Evolutionary conservation across 92 coral and sea anemone genomes (phyloP).

Genomic region (Heteractis magnifica): DNA sequence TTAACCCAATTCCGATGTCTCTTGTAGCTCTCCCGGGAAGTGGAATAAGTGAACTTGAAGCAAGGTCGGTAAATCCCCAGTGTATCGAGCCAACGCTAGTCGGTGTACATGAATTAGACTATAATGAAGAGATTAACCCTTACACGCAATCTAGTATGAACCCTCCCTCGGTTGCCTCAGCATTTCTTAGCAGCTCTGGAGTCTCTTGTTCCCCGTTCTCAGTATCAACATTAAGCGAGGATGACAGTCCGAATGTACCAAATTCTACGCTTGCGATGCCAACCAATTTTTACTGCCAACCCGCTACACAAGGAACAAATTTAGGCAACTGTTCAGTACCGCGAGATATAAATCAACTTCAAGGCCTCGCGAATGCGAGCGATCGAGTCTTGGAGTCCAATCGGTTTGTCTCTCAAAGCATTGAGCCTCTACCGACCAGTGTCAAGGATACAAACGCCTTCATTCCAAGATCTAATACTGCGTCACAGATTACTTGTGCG

Average conservation of each 20-base stretch:
- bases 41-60: not conserved
- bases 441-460: not conserved
- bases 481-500: constrained; percentile 31
- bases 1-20: not conserved
- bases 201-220: not conserved
- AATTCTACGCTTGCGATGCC: not conserved
- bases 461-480: not conserved
- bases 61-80: not conserved
- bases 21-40: not conserved
- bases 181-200: not conserved
- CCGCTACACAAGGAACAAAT: not conserved
- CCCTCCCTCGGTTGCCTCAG: not conserved
- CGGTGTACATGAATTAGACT: not conserved
- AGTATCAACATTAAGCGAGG: not conserved
- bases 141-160: not conserved
- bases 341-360: not conserved
- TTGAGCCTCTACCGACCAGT: not conserved
- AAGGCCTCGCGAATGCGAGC: not conserved
- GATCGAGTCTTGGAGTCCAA: not conserved
- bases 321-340: not conserved
- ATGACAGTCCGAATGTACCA: not conserved
- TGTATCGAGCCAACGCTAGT: not conserved
- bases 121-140: not conserved
- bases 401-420: not conserved
- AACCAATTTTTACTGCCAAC: not conserved